Conservation (phyloP, 2,113 vertebrate genomes). For the Rallus limicola region DNA sequence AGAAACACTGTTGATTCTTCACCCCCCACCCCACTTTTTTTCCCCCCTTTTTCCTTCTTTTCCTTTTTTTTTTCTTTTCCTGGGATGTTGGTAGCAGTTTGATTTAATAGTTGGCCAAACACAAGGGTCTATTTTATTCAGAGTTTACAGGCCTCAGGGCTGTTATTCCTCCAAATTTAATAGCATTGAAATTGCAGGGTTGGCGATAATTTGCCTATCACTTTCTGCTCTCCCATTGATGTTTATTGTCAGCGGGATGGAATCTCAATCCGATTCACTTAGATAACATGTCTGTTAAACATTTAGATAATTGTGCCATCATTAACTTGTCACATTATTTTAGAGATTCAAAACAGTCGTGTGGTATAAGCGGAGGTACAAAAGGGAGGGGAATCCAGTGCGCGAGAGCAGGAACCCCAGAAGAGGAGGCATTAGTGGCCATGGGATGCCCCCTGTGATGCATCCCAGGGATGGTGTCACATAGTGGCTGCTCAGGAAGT, state of each 20-base stretch:
- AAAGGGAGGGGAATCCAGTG: not conserved
- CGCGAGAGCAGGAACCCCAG: not conserved
- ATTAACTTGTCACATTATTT: slow-evolving; percentile 99
- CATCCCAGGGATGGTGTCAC: not conserved
- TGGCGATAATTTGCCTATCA: slow-evolving; percentile 82
- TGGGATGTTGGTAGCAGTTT: slow-evolving; percentile 82
- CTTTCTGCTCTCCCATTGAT: slow-evolving; percentile 81
- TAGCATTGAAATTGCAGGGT: slow-evolving; percentile 87
- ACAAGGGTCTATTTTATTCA: slow-evolving; percentile 85
- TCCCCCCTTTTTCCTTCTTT: not conserved
- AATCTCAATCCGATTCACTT: slow-evolving; percentile 92
- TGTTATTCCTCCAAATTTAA: slow-evolving; percentile 85
- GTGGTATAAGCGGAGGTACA: slow-evolving; percentile 70
- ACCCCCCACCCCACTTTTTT: not conserved
- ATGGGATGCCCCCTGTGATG: not conserved
- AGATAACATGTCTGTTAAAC: slow-evolving; percentile 94
- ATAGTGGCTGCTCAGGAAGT: rapidly evolving
- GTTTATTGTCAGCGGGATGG: slow-evolving; percentile 88
- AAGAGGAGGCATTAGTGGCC: not conserved
- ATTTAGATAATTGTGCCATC: slow-evolving; percentile 98
- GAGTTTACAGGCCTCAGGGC: slow-evolving; percentile 83
- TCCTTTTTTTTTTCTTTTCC: slow-evolving; percentile 13
- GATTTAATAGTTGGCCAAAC: slow-evolving; percentile 88
- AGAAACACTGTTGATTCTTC: slow-evolving; percentile 48
- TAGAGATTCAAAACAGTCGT: slow-evolving; percentile 86